Percentiles rank a stretch among this genome's conserved stretches.
Evolutionary conservation across 2,797 vertebrate species (phyloP).

Genomic region (Diplodus sargus): DNA sequence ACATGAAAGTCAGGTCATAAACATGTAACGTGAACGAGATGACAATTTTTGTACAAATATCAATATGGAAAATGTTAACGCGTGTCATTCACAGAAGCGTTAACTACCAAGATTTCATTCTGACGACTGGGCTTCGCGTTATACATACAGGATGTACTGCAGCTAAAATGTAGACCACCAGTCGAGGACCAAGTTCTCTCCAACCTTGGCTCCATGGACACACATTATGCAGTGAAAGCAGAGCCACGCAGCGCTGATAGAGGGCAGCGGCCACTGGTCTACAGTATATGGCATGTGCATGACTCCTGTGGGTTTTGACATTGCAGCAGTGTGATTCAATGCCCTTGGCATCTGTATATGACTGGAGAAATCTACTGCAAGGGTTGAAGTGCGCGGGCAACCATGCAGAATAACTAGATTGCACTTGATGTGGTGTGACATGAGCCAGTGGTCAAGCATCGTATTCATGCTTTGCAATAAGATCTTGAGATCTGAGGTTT

Average conservation of each 20-base stretch:
- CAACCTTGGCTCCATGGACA: background rate
- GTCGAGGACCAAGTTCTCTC: background rate
- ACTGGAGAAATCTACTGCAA: constrained; percentile 4
- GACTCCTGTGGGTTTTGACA: constrained; percentile 23
- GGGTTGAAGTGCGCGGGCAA: constrained; percentile 22
- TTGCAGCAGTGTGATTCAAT: constrained; percentile 16
- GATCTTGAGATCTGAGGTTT: constrained; percentile 17
- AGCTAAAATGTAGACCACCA: background rate
- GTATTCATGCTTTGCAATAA: constrained; percentile 18
- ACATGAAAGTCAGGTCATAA: no score
- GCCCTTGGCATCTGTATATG: constrained; percentile 21
- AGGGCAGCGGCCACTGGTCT: constrained; percentile 11
- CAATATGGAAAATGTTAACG: no score
- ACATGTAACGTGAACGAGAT: no score
- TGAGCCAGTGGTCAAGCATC: constrained; percentile 25
- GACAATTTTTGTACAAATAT: no score
- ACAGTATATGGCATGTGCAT: background rate
- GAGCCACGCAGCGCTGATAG: background rate
- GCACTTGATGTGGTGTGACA: constrained; percentile 35
- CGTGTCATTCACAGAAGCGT: no score
- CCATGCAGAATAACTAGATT: constrained; percentile 38
- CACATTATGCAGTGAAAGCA: background rate
- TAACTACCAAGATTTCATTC: no score
- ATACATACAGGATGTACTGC: background rate
- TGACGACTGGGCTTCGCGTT: no score